phyloP scores from a whole-genome alignment of 2,888 invertebrate genomes.

The Lasiommata megera region DNA sequence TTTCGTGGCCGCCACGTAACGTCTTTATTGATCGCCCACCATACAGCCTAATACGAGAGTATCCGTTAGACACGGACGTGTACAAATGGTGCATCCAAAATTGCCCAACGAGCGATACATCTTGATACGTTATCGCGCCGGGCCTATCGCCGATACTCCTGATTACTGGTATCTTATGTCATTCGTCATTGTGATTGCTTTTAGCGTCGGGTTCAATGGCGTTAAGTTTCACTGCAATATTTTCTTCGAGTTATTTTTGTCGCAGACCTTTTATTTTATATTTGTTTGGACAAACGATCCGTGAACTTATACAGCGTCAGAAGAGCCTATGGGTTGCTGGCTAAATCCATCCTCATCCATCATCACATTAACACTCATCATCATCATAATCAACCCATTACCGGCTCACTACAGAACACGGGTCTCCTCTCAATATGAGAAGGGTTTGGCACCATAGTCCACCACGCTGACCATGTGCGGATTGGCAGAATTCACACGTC shows the following conservation, averaged over 20 bases:
- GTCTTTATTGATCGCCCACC: constrained; percentile 52
- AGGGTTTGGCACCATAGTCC: too few species aligned
- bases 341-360: too few species aligned
- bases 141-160: constrained; percentile 40
- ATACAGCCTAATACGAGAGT: constrained; percentile 46
- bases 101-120: constrained; percentile 46
- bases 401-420: too few species aligned
- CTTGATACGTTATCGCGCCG: constrained; percentile 42
- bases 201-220: constrained; percentile 6
- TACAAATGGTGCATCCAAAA: constrained; percentile 57
- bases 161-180: constrained; percentile 43
- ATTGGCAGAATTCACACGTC: too few species aligned
- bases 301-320: too few species aligned
- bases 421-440: too few species aligned
- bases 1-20: constrained; percentile 38
- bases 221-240: neutral
- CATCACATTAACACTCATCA: too few species aligned
- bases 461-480: too few species aligned
- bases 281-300: too few species aligned
- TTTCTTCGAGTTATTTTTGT: neutral
- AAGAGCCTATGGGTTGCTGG: too few species aligned
- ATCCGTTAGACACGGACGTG: constrained; percentile 46
- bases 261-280: neutral
- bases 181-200: constrained; percentile 41
- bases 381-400: too few species aligned